Evolutionary conservation across 2,888 invertebrate species (phyloP), one percentile per base, ranked within the genome.

Genomic region (Oconnorella tubifera): DNA sequence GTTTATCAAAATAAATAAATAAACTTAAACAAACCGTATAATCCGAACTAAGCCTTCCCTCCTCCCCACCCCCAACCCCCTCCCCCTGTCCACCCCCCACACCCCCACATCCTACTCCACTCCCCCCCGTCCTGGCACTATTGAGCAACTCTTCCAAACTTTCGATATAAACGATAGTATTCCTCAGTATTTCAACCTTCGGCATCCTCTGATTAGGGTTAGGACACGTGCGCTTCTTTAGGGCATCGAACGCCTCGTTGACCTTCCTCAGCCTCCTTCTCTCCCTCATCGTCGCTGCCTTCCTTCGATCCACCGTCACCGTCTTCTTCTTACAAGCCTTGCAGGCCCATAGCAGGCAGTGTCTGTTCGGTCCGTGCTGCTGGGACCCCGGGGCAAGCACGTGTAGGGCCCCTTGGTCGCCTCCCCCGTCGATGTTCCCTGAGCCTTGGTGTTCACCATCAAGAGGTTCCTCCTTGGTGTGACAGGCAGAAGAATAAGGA

Each of bases 101-200:
- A n/a, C n/a, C n/a, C n/a, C n/a, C n/a, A n/a, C n/a, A n/a, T n/a
- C n/a, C n/a, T n/a, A n/a, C n/a, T n/a, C n/a, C 48, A 4, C 56
- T 56, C 23, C 32, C 23, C 19, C 27, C 2, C 0, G 3, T 59
- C 32, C 60, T 33, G 14, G 59, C 63, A 40, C 78, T 77, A 64
- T 82, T 82, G 53, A 85, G 74, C 75, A 85, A 76, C 51, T 82
- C 80, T 73, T 85, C 85, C 70, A 85, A 74, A 68, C 80, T 83
- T 70, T 96, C 97, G 73, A 98, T 98, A 80, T 98, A 98, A 76
- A 97, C 97, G 78, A 99, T 99, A 49, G 98, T 98, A 75, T 95
- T 95, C 69, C 97, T 86, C 49, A 99, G 86, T 72, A 99, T 98
- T 83, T 99, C 98, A 69, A 99, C 90, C 85, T 99, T 99, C 1